These are phyloP conservation scores for Amiota minor DNA, from an alignment of 2,888 invertebrate species.

Conservation along the genomic window DNA sequence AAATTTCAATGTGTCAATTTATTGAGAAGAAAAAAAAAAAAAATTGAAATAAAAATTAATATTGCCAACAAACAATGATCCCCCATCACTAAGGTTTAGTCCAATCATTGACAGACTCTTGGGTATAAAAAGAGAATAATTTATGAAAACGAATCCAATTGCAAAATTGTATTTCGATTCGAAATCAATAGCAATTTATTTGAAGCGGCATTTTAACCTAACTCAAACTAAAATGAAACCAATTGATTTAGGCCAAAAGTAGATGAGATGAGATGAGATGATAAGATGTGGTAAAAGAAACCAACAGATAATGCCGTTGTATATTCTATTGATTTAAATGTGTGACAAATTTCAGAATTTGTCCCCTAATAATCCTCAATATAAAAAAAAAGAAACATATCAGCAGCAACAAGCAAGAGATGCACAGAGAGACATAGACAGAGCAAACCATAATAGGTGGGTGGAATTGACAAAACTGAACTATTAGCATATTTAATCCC, in stretches of 20 bases:
- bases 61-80: no score
- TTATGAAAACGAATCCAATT: constrained; percentile 25
- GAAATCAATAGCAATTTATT: constrained; percentile 20
- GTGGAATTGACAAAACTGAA: constrained; percentile 56
- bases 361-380: background rate
- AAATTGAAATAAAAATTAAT: no score
- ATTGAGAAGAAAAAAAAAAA: background rate
- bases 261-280: background rate
- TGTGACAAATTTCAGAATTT: constrained; percentile 44
- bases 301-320: constrained; percentile 19
- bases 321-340: constrained; percentile 62
- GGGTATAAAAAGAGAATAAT: background rate
- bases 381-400: background rate
- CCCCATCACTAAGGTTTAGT: no score
- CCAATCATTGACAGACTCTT: no score
- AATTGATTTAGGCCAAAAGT: background rate
- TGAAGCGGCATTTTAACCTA: constrained; percentile 20
- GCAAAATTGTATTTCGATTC: constrained; percentile 5
- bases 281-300: background rate
- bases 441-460: constrained; percentile 12
- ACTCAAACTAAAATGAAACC: constrained; percentile 6
- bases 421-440: background rate
- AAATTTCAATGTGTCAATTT: constrained; percentile 11
- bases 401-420: background rate
- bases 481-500: constrained; percentile 58